Percentiles rank a stretch among this genome's conserved stretches.
These are phyloP conservation scores for Rhea pennata DNA, from an alignment of 2,113 vertebrate species.

Conservation along the genomic window DNA sequence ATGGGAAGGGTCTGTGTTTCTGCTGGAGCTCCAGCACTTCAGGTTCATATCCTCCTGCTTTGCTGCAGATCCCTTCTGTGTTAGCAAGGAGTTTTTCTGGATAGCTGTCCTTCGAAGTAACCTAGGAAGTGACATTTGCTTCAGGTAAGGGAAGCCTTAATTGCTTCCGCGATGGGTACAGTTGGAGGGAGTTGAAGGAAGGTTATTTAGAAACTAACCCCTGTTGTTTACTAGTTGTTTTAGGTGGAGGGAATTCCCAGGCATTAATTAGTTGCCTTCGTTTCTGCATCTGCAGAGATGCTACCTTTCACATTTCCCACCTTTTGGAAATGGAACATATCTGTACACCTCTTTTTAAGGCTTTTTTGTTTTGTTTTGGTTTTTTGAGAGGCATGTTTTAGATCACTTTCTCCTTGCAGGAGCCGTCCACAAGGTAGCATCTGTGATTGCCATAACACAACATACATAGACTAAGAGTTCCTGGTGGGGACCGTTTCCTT, in stretches of 20 bases:
- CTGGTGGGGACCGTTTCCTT: not conserved
- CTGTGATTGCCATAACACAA: not conserved
- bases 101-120: not conserved
- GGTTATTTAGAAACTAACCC: not conserved
- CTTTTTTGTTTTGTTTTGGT: not conserved
- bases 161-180: rapidly evolving
- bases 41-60: not conserved
- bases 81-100: not conserved
- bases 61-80: rapidly evolving
- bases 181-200: not conserved
- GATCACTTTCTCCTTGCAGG: not conserved
- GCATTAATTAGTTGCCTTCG: not conserved
- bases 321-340: not conserved
- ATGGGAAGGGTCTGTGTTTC: not conserved
- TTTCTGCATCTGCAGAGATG: not conserved
- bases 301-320: not conserved
- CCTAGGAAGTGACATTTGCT: not conserved
- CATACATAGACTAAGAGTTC: rapidly evolving
- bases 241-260: not conserved
- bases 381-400: not conserved
- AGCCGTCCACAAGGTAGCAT: not conserved
- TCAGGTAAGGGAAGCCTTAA: not conserved
- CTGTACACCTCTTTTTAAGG: not conserved
- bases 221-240: not conserved
- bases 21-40: not conserved